Base-by-base conservation (phyloP, 23 tunicate species). In the Ascidia mentula region DNA sequence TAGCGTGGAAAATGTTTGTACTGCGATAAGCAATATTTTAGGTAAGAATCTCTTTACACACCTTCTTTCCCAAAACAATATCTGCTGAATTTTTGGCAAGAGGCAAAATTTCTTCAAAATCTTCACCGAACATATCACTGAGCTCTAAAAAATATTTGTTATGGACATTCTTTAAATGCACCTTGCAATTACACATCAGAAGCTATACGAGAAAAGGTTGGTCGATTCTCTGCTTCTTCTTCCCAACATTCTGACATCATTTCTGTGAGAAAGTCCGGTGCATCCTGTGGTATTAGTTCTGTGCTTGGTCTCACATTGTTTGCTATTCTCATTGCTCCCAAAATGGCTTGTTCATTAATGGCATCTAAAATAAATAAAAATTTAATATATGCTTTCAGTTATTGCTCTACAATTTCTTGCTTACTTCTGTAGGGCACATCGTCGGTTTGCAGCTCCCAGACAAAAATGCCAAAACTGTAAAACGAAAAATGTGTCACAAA, bases 381-480 rank as follows among this genome's bases (percentile, higher is more conserved):
- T n/a, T n/a, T n/a, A n/a, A n/a, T n/a, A n/a, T n/a, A n/a, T n/a
- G n/a, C n/a, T n/a, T n/a, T n/a, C n/a, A n/a, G n/a, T n/a, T n/a
- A n/a, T n/a, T n/a, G n/a, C n/a, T n/a, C n/a, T n/a, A n/a, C n/a
- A n/a, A n/a, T n/a, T n/a, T n/a, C n/a, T n/a, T n/a, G 26, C 81
- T 70, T 46, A 85, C 89, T 69, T 31, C 22, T 28, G 83, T 85
- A 85, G 0, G 89, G 89, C 32, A 22, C 26, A 18, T 40, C 31
- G 45, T 72, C 40, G 36, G 83, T 38, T 34, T 69, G 18, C 40
- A 85, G 46, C 53, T 85, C 89, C 89, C 89, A 85, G 18, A 85
- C 17, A 24, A 85, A 79, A 38, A 85, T 78, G 2, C 83, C 89
- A 78, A 69, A 85, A 36, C 89, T 85, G 73, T 12, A 78, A 84